These are phyloP conservation scores for Philaethria dido DNA, from an alignment of 2,888 invertebrate genomes.

Conservation along the genomic window DNA sequence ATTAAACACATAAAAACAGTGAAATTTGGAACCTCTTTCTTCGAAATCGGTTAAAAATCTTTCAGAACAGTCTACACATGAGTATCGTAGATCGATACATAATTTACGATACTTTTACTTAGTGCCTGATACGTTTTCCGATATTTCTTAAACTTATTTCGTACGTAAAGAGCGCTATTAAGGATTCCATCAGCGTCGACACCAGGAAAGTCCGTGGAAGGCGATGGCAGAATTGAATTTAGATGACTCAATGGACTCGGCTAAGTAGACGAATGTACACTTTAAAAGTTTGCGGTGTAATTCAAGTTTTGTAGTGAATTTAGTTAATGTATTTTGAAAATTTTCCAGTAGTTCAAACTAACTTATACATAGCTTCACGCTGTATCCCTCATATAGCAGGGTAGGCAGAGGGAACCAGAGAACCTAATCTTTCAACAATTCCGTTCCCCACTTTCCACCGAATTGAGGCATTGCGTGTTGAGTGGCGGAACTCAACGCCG, in stretches of 20 bases:
- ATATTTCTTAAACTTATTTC: slow-evolving; percentile 41
- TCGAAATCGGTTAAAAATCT: too few relatives aligned
- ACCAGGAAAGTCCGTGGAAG: slow-evolving; percentile 42
- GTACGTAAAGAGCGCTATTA: slow-evolving; percentile 39
- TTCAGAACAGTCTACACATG: too few relatives aligned
- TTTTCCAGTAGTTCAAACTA: not conserved
- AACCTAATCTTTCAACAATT: too few relatives aligned
- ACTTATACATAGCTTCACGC: too few relatives aligned
- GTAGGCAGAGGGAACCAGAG: too few relatives aligned
- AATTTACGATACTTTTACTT: slow-evolving; percentile 28
- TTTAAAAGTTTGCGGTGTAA: slow-evolving; percentile 25
- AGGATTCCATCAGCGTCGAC: slow-evolving; percentile 42
- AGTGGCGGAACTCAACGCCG: too few relatives aligned
- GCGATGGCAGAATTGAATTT: slow-evolving; percentile 43
- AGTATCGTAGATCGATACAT: slow-evolving; percentile 12
- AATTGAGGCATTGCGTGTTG: too few relatives aligned
- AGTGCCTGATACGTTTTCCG: slow-evolving; percentile 34
- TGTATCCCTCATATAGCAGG: too few relatives aligned
- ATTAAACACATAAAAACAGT: too few relatives aligned
- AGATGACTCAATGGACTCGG: slow-evolving; percentile 41
- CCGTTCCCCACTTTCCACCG: too few relatives aligned
- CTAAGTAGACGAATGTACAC: slow-evolving; percentile 39
- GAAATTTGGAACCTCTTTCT: too few relatives aligned
- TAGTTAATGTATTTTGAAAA: not conserved
- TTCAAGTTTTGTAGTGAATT: slow-evolving; percentile 16